Base-by-base conservation (phyloP, 2,113 vertebrate genomes). In the Mus spicilegus region DNA sequence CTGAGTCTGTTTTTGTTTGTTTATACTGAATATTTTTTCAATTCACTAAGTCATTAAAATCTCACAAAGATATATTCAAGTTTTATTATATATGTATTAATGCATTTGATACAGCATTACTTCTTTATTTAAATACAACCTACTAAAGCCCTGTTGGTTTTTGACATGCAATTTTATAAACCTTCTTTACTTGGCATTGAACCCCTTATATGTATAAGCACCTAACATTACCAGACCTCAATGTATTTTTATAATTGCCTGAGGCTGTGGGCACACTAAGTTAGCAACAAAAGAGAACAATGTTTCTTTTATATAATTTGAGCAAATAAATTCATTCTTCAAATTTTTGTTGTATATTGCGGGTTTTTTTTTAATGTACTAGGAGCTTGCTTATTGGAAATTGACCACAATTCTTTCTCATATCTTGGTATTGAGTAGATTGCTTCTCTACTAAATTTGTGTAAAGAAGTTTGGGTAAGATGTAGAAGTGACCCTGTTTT, bases 261-360 rank as follows among this genome's bases (percentile, higher is more conserved):
- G 28, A 76, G 11, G 14, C 12, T 85, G 2, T 73, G 28, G 19
- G 56, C 36, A 67, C 3, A 90, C 3, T 77, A 33, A 90, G 54
- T n/a, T 46, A 89, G 65, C 58, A 95, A 95, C 26, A 87, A 92
- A 87, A 69, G 63, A 54, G 26, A 95, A 82, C 9, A 14, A 36
- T 19, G 12, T 22, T 76, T 89, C 69, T 76, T 91, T 91, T 63
- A 61, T 51, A 75, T 87, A 2, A 80, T 51, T 81, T 77, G 85
- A 95, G n/a, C 7, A 14, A 67, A 54, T 73, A 39, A 86, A 42
- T 36, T 75, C 33, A 81, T 82, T 78, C 30, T 93, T 96, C 93
- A 95, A 70, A 86, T 88, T 14, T 77, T 54, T 49, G 7, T 33
- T 84, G 12, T 4, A 58, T 9, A 8, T 89, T 39, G 39, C 11